A percentile compares a stretch with the other conserved stretches of the same genome.
Evolutionary conservation across 2,113 vertebrate genomes (phyloP).

Genomic region (Rhegmatorhina hoffmannsi): DNA sequence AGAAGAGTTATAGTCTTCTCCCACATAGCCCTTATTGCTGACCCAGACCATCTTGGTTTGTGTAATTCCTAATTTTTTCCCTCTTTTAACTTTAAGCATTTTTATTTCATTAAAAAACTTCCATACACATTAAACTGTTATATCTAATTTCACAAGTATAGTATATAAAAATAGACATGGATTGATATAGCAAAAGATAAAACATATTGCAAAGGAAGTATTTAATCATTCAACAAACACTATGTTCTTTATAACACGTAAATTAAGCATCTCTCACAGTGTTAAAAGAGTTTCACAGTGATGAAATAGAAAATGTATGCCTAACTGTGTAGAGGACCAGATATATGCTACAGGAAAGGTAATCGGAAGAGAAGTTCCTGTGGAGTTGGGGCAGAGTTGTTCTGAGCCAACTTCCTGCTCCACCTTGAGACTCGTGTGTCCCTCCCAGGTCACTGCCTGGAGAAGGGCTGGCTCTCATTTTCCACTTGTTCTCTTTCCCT

Average conservation of each 20-base stretch:
- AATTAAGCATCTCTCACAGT: not conserved
- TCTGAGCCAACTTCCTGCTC: not conserved
- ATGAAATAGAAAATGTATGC: not conserved
- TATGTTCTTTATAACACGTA: not conserved
- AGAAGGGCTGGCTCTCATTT: not conserved
- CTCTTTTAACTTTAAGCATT: not conserved
- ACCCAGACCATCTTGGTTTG: not conserved
- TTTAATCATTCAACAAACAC: not conserved
- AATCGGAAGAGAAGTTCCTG: accelerated
- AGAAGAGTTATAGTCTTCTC: not conserved
- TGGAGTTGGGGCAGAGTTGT: accelerated
- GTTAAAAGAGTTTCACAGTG: not conserved
- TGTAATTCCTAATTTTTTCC: not conserved
- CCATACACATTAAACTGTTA: not conserved
- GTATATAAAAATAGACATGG: not conserved
- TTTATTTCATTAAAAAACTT: not conserved
- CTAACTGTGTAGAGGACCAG: not conserved
- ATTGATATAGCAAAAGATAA: not conserved
- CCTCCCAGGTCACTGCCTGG: not conserved
- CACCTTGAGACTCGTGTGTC: no score
- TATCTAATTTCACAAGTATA: not conserved
- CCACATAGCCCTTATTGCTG: not conserved
- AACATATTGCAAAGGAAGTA: not conserved
- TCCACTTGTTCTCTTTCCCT: not conserved
- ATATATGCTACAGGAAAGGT: not conserved